A percentile compares a stretch with the other conserved stretches of the same genome.
These are phyloP conservation scores for Aphaenogaster ashmeadi DNA, from an alignment of 1,140 invertebrate genomes.

Conservation along the genomic window DNA sequence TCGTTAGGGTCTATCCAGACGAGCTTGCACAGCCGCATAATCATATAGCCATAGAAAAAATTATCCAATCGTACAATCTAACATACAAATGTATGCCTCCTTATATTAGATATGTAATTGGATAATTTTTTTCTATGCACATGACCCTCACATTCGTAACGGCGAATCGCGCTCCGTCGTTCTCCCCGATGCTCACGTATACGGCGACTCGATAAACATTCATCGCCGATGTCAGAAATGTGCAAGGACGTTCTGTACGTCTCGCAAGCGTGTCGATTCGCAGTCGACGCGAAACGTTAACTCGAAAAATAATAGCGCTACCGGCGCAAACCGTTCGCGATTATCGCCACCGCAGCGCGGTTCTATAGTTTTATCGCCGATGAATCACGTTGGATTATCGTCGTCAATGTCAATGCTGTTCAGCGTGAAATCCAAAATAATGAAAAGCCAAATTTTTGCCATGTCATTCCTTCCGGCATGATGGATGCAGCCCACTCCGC, in stretches of 20 bases:
- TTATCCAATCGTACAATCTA: too few species aligned
- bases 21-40: too few species aligned
- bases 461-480: not conserved
- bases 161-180: not conserved
- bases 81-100: too few species aligned
- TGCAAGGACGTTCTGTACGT: not conserved
- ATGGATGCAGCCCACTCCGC: not conserved
- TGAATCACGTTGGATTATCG: not conserved
- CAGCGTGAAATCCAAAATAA: not conserved
- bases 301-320: slow-evolving; percentile 10
- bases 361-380: slow-evolving; percentile 14
- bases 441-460: not conserved
- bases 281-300: not conserved
- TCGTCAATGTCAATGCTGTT: too few species aligned
- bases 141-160: not conserved
- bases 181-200: not conserved
- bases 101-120: too few species aligned
- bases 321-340: not conserved
- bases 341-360: not conserved
- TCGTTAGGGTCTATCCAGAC: not conserved
- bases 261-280: not conserved
- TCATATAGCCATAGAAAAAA: too few species aligned
- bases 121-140: too few species aligned
- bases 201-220: not conserved
- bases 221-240: not conserved